phyloP scores from a whole-genome alignment of 2,888 invertebrate species.

The Gisinianus flammeolus region DNA sequence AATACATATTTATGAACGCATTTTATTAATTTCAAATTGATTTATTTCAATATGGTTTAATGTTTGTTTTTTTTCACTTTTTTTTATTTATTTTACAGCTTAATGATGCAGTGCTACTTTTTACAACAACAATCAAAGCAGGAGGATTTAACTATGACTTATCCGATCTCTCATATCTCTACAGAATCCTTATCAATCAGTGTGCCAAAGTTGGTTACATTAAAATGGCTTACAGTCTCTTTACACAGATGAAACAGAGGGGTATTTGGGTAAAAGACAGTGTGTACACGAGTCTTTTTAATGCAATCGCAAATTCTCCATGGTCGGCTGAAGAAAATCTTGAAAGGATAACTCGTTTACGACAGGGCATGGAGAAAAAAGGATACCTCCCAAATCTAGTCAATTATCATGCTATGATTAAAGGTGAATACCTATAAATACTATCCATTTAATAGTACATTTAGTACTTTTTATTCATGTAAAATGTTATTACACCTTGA shows the following conservation, averaged over 20 bases:
- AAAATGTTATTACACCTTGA: background rate
- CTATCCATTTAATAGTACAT: background rate
- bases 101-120: constrained; percentile 54
- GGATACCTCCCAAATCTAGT: constrained; percentile 72
- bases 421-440: constrained; percentile 63
- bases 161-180: constrained; percentile 69
- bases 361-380: constrained; percentile 73
- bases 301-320: constrained; percentile 84
- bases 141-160: constrained; percentile 51
- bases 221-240: constrained; percentile 83
- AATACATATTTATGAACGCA: no score
- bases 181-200: constrained; percentile 80
- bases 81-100: constrained; percentile 38
- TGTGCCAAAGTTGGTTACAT: constrained; percentile 84
- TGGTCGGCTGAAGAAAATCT: constrained; percentile 71
- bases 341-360: constrained; percentile 70
- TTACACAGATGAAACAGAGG: constrained; percentile 78
- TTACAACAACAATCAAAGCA: constrained; percentile 42
- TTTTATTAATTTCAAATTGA: no score
- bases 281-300: constrained; percentile 84
- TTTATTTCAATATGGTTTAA: background rate
- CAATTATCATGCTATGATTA: constrained; percentile 88
- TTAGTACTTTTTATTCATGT: background rate
- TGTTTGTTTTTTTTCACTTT: background rate
- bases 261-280: constrained; percentile 72